Base-by-base conservation (phyloP, 2,888 invertebrate genomes). In the Lissonota sp. region DNA sequence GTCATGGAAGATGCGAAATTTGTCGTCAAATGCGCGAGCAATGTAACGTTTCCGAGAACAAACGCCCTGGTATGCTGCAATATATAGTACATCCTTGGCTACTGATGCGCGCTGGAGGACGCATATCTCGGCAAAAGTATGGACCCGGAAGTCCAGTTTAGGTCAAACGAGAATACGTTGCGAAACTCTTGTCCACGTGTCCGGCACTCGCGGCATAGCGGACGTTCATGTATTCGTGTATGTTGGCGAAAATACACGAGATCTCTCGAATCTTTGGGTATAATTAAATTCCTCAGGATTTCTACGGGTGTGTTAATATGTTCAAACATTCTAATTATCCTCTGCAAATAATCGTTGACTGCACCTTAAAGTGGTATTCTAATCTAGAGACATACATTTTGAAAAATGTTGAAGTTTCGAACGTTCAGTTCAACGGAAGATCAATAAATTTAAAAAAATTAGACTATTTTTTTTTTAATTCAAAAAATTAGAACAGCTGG, bases 1-100 rank as follows among this genome's bases (percentile, higher is more conserved):
- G 80, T 71, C 75, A 71, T 75, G 26, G 26, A 62, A 46, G 71
- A 71, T 71, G 58, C 74, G 71, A 60, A 72, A 75, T 80, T 75
- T 63, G 57, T 70, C 57, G 63, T 71, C 75, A 62, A 12, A 60
- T 40, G 64, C 62, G 51, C 26, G 26, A 46, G 12, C 55, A 44
- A 63, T 72, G 71, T 57, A 55, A 49, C 62, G 55, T 64, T 77
- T 62, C 62, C 44, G 57, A 55, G 37, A 42, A 58, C 62, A 58
- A 58, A 7, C 4, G 67, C 49, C 72, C 12, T 44, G 72, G 49
- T 40, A 40, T 62, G 51, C 57, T 42, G 37, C 57, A 37, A 77
- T 66, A 58, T 66, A 26, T 26, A n/a, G n/a, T n/a, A 26, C 26
- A 26, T 26, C 42, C 49, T 64, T 55, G 58, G 10, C 49, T 39